Percentiles rank a stretch among this genome's conserved stretches.
Conservation (phyloP, 2,113 vertebrate species). For the Turnix velox region DNA sequence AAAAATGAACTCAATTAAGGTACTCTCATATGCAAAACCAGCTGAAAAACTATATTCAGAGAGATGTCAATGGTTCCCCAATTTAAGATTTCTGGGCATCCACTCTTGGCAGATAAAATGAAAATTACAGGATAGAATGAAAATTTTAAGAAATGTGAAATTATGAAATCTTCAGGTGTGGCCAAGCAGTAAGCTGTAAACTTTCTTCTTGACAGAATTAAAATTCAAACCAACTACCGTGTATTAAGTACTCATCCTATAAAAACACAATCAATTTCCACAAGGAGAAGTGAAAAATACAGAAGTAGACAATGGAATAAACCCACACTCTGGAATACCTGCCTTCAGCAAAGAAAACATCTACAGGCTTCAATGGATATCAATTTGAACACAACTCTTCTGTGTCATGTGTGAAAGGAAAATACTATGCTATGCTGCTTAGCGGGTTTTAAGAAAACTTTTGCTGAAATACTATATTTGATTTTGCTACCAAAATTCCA, state of each 20-base stretch:
- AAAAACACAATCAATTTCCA: background rate
- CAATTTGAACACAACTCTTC: background rate
- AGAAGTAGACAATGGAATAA: background rate
- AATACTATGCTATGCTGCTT: background rate
- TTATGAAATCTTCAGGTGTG: background rate
- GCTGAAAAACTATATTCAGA: background rate
- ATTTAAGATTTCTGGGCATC: background rate
- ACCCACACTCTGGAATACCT: background rate
- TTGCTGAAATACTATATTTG: background rate
- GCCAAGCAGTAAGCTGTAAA: background rate
- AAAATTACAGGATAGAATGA: background rate
- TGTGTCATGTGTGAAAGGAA: background rate
- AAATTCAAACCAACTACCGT: background rate
- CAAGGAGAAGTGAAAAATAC: background rate
- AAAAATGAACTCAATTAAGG: background rate
- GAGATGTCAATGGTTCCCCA: background rate
- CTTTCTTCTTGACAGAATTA: background rate
- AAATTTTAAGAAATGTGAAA: background rate
- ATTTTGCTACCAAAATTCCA: background rate
- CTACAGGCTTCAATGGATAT: background rate
- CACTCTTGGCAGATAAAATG: background rate
- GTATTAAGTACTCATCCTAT: background rate
- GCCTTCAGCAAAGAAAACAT: background rate
- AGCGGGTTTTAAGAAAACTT: background rate
- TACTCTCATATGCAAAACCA: background rate